Conservation (phyloP, 2,113 vertebrate genomes). For the Oreocharis arfaki region DNA sequence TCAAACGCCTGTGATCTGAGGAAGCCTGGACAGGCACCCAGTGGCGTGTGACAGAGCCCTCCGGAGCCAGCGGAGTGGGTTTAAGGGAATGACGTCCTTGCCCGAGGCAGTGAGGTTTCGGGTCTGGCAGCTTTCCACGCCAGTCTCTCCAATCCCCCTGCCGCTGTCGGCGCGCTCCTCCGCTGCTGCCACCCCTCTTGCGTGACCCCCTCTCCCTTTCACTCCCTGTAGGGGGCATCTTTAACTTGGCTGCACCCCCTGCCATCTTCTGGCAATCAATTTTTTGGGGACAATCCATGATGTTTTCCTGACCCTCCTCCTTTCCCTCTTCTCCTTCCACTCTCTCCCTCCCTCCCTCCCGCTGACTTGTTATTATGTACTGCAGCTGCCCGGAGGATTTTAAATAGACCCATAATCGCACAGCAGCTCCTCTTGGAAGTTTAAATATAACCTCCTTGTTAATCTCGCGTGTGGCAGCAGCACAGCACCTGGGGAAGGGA, state of each 20-base stretch:
- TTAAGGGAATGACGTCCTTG: conserved; percentile 37
- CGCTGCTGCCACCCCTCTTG: background rate
- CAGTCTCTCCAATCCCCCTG: background rate
- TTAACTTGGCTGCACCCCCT: conserved; percentile 19
- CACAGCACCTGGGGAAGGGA: conserved; percentile 66
- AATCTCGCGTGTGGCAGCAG: conserved; percentile 61
- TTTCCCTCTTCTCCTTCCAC: conserved; percentile 42
- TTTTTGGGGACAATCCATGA: conserved; percentile 50
- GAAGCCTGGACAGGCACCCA: conserved; percentile 1
- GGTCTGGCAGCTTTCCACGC: conserved; percentile 16
- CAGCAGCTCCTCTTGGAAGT: conserved; percentile 74
- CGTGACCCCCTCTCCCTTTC: background rate
- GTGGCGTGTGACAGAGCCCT: conserved; percentile 14
- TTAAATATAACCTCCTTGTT: conserved; percentile 79
- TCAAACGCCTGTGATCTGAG: background rate
- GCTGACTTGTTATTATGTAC: conserved; percentile 76
- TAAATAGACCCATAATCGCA: conserved; percentile 76
- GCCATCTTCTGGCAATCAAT: conserved; percentile 40
- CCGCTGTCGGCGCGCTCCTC: background rate
- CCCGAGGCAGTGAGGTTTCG: conserved; percentile 1
- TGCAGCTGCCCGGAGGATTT: conserved; percentile 77
- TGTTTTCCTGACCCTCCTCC: conserved; percentile 21
- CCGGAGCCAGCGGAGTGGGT: background rate
- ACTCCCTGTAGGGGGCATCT: background rate
- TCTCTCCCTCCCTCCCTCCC: conserved; percentile 1